A percentile compares a stretch with the other conserved stretches of the same genome.
Evolutionary conservation across 2,888 invertebrate species (phyloP).

Genomic region (Agrotis ipsilon): DNA sequence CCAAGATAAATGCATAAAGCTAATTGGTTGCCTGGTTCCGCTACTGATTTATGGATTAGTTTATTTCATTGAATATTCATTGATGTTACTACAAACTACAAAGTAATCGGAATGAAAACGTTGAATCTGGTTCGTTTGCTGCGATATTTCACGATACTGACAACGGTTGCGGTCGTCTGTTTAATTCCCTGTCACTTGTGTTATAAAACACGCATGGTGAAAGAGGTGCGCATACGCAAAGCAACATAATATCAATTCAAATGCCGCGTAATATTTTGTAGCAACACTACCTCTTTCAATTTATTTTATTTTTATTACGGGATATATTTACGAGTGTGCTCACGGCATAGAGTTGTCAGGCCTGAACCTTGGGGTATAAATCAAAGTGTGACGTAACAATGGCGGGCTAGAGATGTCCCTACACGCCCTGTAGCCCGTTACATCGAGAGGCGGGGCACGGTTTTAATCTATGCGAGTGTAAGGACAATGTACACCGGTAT

Average conservation of each 20-base stretch:
- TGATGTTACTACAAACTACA: constrained; percentile 46
- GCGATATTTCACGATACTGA: constrained; percentile 30
- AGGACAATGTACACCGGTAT: constrained; percentile 58
- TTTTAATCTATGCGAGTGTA: constrained; percentile 65
- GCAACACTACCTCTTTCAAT: constrained; percentile 51
- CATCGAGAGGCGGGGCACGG: constrained; percentile 51
- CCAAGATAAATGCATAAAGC: constrained; percentile 39
- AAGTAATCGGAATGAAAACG: constrained; percentile 30
- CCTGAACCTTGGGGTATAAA: constrained; percentile 61
- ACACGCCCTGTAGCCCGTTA: constrained; percentile 61
- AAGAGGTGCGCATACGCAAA: constrained; percentile 25
- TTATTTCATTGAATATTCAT: constrained; percentile 54
- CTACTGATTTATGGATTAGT: constrained; percentile 40
- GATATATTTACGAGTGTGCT: constrained; percentile 57
- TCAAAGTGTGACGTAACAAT: constrained; percentile 73
- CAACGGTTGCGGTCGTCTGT: constrained; percentile 17
- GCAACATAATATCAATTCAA: constrained; percentile 62
- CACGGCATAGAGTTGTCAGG: constrained; percentile 62
- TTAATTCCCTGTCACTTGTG: constrained; percentile 24
- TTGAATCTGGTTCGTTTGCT: constrained; percentile 25
- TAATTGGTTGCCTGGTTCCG: constrained; percentile 46
- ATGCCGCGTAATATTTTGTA: constrained; percentile 54
- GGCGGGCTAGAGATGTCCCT: constrained; percentile 63
- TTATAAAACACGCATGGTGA: constrained; percentile 37
- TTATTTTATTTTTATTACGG: constrained; percentile 61